These are phyloP conservation scores for Mellilla xanthometata DNA, from an alignment of 2,888 invertebrate genomes.

Conservation along the genomic window DNA sequence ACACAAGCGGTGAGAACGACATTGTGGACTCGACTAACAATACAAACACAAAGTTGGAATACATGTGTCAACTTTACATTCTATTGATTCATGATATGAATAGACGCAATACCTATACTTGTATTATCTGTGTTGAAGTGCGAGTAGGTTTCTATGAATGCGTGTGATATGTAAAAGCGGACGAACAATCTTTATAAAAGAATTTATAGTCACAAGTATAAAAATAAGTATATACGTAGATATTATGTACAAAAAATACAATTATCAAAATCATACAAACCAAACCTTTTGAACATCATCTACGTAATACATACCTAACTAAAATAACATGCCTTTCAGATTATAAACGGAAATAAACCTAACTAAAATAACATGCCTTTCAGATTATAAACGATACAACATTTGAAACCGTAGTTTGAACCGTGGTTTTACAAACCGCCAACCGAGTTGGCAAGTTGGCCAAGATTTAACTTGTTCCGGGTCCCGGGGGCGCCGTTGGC, in stretches of 20 bases:
- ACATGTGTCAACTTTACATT: constrained; percentile 49
- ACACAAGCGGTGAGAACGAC: constrained; percentile 52
- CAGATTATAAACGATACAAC: constrained; percentile 24
- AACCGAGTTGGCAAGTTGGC: constrained; percentile 67
- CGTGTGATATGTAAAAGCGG: no score
- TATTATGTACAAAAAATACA: no score
- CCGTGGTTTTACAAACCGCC: constrained; percentile 25
- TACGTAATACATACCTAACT: no score
- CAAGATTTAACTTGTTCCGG: constrained; percentile 74
- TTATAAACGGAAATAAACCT: no score
- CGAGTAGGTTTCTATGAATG: background rate
- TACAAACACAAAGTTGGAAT: constrained; percentile 32
- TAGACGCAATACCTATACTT: no score
- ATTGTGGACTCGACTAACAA: constrained; percentile 48
- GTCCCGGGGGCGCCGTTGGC: constrained; percentile 72
- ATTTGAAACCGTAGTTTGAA: constrained; percentile 21
- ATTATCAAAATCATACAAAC: no score
- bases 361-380: constrained; percentile 41
- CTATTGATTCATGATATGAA: constrained; percentile 40
- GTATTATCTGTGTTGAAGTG: constrained; percentile 16
- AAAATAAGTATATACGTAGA: no score
- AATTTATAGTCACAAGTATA: no score
- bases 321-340: constrained; percentile 2
- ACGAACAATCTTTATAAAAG: no score
- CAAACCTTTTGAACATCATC: no score